Evolutionary conservation across 2,888 invertebrate genomes (phyloP).

Genomic region (Julus scandinavius): DNA sequence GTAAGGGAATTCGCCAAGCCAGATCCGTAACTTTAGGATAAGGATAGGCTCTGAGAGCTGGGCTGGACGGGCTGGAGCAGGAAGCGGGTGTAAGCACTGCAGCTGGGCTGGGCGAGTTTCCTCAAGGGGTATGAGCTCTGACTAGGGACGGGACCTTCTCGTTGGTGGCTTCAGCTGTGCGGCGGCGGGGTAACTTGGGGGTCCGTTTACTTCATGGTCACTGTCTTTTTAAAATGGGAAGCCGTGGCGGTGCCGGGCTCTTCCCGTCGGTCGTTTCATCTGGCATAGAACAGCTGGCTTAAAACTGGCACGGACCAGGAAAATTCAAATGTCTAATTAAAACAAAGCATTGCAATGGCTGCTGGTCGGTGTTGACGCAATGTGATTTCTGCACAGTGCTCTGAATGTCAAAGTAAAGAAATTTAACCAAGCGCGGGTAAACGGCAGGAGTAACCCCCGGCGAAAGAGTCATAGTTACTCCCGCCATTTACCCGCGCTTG

Average conservation of each 20-base stretch:
- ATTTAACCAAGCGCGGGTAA: too few species aligned
- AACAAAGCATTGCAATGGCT: slow-evolving; percentile 78
- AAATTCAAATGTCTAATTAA: slow-evolving; percentile 76
- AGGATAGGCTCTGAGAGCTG: slow-evolving; percentile 80
- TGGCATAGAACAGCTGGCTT: neutral
- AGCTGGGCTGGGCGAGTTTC: slow-evolving; percentile 62
- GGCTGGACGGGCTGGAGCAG: slow-evolving; percentile 72
- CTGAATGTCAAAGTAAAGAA: too few species aligned
- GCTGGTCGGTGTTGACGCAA: neutral
- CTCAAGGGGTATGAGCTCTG: slow-evolving; percentile 60
- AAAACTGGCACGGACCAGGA: neutral
- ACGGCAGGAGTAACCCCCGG: too few species aligned
- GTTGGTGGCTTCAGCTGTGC: slow-evolving; percentile 63
- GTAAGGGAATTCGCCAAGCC: too few species aligned
- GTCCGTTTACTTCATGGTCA: neutral
- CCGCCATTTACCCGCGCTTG: slow-evolving; percentile 74
- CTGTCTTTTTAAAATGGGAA: too few species aligned
- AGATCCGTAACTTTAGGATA: too few species aligned
- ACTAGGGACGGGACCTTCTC: slow-evolving; percentile 62
- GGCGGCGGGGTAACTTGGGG: slow-evolving; percentile 53
- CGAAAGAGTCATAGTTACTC: slow-evolving; percentile 64
- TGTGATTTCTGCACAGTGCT: too few species aligned
- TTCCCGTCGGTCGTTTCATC: too few species aligned
- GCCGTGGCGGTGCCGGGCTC: too few species aligned
- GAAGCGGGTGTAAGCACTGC: slow-evolving; percentile 64